These are phyloP conservation scores for Trichosurus vulpecula DNA, from an alignment of 2,797 vertebrate species.

Conservation along the genomic window DNA sequence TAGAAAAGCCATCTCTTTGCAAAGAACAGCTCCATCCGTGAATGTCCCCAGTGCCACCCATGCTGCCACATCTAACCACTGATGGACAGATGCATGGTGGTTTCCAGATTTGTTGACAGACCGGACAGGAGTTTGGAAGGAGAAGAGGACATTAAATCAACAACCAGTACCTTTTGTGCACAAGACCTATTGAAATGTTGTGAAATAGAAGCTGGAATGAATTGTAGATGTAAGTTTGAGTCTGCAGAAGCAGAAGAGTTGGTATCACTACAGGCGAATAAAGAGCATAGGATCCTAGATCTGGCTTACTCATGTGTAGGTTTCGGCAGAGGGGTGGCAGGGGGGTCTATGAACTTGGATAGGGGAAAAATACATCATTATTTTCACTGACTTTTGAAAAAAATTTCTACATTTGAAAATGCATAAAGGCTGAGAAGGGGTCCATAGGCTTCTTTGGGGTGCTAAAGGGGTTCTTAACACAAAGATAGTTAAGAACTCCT, in stretches of 20 bases:
- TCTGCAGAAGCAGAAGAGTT: not conserved
- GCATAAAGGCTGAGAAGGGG: not conserved
- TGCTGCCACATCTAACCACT: not conserved
- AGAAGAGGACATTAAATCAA: not conserved
- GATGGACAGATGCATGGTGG: not conserved
- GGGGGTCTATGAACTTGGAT: not conserved
- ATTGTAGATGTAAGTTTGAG: not conserved
- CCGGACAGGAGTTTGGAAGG: not conserved
- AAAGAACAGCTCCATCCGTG: not conserved
- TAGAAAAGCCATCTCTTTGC: not conserved
- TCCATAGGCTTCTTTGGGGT: not conserved
- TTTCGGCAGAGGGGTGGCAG: not conserved
- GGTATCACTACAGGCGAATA: not conserved
- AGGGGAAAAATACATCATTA: not conserved
- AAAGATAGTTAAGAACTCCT: not conserved
- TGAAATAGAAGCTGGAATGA: not conserved
- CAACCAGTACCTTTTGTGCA: not conserved
- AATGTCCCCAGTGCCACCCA: not conserved
- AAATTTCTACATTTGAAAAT: not conserved
- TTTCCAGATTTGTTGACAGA: not conserved
- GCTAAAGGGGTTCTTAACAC: not conserved
- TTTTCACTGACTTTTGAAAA: not conserved
- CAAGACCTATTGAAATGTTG: not conserved
- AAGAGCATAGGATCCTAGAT: not conserved
- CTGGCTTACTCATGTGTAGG: not conserved